Evolutionary conservation across 2,888 invertebrate species (phyloP).

Genomic region (Anorthoa munda): DNA sequence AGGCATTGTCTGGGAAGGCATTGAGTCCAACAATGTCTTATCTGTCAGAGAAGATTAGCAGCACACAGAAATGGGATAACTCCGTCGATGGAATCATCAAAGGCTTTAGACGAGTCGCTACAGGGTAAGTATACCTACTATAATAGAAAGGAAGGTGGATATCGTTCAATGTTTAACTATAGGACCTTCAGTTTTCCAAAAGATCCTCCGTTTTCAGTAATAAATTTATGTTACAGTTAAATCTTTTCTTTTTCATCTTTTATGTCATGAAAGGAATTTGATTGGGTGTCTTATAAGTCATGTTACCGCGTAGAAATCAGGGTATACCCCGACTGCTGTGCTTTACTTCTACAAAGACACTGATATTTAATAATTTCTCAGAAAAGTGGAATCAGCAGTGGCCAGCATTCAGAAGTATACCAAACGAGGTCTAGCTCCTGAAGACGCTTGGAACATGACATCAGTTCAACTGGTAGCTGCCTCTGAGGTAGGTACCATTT

Average conservation of each 20-base stretch:
- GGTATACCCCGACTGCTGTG: not conserved
- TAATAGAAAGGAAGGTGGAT: too few relatives aligned
- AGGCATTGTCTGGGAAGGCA: slow-evolving; percentile 90
- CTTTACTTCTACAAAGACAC: too few relatives aligned
- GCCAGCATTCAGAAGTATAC: slow-evolving; percentile 92
- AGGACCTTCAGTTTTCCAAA: not conserved
- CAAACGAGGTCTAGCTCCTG: slow-evolving; percentile 91
- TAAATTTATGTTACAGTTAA: not conserved
- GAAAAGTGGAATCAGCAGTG: slow-evolving; percentile 93
- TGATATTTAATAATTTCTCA: slow-evolving; percentile 73
- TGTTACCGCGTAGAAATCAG: too few relatives aligned
- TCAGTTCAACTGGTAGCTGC: slow-evolving; percentile 95
- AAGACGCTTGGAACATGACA: slow-evolving; percentile 96
- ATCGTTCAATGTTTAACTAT: not conserved
- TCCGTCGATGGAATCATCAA: slow-evolving; percentile 89
- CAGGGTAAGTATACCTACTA: slow-evolving; percentile 85
- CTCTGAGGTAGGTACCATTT: slow-evolving; percentile 92
- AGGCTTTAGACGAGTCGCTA: slow-evolving; percentile 91
- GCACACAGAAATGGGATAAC: slow-evolving; percentile 78
- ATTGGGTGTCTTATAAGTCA: too few relatives aligned
- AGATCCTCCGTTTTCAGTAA: not conserved
- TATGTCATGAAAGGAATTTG: not conserved
- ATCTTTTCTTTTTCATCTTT: not conserved
- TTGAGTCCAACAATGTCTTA: slow-evolving; percentile 92
- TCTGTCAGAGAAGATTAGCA: slow-evolving; percentile 71